Evolutionary conservation across 1,140 invertebrate species (phyloP).

Genomic region (Neuroterus valhalla): DNA sequence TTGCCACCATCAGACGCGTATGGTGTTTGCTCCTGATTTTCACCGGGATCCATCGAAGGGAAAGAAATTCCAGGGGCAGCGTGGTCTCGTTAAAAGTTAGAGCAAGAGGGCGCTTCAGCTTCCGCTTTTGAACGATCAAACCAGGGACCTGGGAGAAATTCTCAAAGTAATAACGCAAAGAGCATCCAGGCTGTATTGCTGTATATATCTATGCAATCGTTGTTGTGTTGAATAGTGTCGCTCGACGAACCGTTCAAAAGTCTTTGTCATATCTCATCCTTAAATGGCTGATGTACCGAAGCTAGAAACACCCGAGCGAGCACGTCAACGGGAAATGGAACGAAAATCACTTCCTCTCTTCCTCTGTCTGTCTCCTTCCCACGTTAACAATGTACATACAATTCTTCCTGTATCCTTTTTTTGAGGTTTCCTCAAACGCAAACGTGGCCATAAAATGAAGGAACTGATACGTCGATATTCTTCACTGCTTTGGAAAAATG

Average conservation of each 20-base stretch:
- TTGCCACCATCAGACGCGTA: not conserved
- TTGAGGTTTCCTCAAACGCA: conserved; percentile 19
- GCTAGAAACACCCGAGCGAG: conserved; percentile 15
- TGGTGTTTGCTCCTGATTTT: conserved; percentile 5
- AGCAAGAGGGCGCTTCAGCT: conserved; percentile 4
- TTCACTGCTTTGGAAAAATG: conserved; percentile 18
- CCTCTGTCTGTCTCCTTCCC: conserved; percentile 4
- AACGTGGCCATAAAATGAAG: conserved; percentile 22
- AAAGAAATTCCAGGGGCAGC: conserved; percentile 2
- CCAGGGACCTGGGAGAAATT: conserved; percentile 16
- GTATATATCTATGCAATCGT: not conserved
- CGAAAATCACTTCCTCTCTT: conserved; percentile 28
- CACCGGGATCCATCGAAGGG: conserved; percentile 12
- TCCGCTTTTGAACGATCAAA: conserved; percentile 30
- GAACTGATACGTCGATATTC: conserved; percentile 17
- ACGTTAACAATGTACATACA: not conserved
- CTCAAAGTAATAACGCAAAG: conserved; percentile 28
- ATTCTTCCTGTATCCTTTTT: conserved; percentile 2
- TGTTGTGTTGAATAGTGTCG: conserved; percentile 17
- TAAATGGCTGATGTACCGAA: conserved; percentile 24
- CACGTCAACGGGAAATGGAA: conserved; percentile 29
- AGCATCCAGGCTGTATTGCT: conserved; percentile 8
- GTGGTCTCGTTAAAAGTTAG: conserved; percentile 29
- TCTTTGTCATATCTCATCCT: conserved; percentile 25
- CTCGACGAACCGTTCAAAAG: conserved; percentile 17